These are phyloP conservation scores for Tapera naevia DNA, from an alignment of 2,797 vertebrate species.

Conservation along the genomic window DNA sequence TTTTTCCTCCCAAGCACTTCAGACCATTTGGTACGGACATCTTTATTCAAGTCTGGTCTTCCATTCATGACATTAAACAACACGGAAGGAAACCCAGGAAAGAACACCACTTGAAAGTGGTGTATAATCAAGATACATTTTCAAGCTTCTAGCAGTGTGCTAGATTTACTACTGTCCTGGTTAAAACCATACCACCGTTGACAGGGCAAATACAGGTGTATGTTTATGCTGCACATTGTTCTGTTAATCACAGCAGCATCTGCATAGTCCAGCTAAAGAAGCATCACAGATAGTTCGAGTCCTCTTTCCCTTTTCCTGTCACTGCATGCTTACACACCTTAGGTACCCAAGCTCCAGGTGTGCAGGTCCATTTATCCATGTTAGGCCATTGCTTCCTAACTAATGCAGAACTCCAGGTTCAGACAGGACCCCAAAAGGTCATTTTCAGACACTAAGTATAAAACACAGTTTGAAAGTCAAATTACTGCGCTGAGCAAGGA, in stretches of 20 bases:
- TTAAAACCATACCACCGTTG: not conserved
- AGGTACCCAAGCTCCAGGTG: not conserved
- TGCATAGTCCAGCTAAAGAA: not conserved
- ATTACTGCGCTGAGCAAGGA: not conserved
- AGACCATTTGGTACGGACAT: not conserved
- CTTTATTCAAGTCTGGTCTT: not conserved
- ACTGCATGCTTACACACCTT: rapidly evolving
- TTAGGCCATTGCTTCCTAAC: not conserved
- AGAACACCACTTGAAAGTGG: not conserved
- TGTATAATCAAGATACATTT: not conserved
- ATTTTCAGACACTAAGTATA: not conserved
- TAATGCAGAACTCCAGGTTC: not conserved
- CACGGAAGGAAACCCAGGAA: not conserved
- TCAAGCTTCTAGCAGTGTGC: not conserved
- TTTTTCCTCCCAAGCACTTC: not conserved
- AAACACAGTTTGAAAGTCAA: not conserved
- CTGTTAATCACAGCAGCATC: not conserved
- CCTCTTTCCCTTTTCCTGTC: not conserved
- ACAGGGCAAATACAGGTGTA: rapidly evolving
- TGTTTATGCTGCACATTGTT: too few species aligned
- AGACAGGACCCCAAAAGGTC: not conserved
- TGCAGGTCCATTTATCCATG: not conserved
- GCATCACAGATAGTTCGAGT: not conserved
- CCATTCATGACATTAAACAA: not conserved
- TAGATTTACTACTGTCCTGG: not conserved